Base-by-base conservation (phyloP, 2,888 invertebrate genomes). In the Caenorhabditis uteleia region DNA sequence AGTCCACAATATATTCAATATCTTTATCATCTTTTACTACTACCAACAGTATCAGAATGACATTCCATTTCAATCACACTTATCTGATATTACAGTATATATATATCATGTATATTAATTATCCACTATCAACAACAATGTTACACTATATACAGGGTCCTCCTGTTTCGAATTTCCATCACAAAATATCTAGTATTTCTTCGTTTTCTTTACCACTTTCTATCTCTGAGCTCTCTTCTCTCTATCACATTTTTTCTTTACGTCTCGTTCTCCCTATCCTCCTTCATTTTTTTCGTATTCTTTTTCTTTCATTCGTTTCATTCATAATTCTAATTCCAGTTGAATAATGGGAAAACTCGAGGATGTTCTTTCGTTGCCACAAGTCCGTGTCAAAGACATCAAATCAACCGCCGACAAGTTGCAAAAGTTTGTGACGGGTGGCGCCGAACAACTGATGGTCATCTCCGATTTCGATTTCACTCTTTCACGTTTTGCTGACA, bases 381-480 rank as follows among this genome's bases (percentile, higher is more conserved):
- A 70, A 56, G 68, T 70, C 6, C 64, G 59, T 20, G 60, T 70
- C 27, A 60, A 64, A 31, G 61, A 70, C 47, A 48, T 60, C 47
- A 53, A 60, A 18, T 18, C 45, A 10, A 45, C 51, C 4, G 49
- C 44, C 18, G 51, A 54, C 18, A 70, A 70, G 38, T 45, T 70
- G n/a, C 39, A 54, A 33, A 59, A 60, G 25, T 57, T 68, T 36
- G 59, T 59, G 14, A 44, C 34, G 21, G 70, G 56, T 16, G 70
- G 70, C 31, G 53, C 56, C 10, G 65, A 64, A 18, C 64, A 65
- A 29, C 50, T 70, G 2, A 65, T 70, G 56, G 61, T 82, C 14
- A 82, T 82, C 43, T 75, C 79, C 10, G 82, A 82, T 56, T 82
- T 82, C 46, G 82, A 82, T 58, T 79, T 75, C 68, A 82, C 82